Percentiles rank a stretch among this genome's conserved stretches.
phyloP scores from a whole-genome alignment of 2,797 vertebrate species.

The Propithecus perrieri region DNA sequence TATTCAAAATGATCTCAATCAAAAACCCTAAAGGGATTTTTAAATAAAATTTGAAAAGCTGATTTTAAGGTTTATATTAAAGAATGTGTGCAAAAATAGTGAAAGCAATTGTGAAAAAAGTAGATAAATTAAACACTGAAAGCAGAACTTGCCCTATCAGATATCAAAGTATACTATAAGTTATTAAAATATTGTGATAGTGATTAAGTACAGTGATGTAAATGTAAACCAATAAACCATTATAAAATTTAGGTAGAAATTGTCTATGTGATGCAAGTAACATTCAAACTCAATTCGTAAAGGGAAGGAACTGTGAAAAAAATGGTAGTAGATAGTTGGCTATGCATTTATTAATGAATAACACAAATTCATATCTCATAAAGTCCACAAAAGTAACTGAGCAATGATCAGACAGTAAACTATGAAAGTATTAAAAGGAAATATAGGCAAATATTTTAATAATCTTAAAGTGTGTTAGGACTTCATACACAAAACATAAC shows the following conservation, averaged over 20 bases:
- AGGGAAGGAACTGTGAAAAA: background rate
- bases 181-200: background rate
- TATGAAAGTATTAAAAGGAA: background rate
- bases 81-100: background rate
- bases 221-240: background rate
- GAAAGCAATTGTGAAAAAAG: background rate
- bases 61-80: background rate
- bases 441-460: background rate
- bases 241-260: background rate
- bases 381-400: background rate
- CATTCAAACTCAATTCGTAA: background rate
- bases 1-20: background rate
- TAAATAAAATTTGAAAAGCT: background rate
- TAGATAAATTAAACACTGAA: background rate
- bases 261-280: background rate
- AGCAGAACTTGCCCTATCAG: background rate
- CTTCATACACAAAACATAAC: background rate
- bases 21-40: background rate
- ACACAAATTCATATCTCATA: background rate
- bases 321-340: background rate
- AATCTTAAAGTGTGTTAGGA: background rate
- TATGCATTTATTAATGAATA: background rate
- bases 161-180: background rate
- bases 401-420: background rate
- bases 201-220: background rate